A percentile compares a stretch with the other conserved stretches of the same genome.
These are phyloP conservation scores for Drosophila tanythrix DNA, from an alignment of 2,888 invertebrate species.

Conservation along the genomic window DNA sequence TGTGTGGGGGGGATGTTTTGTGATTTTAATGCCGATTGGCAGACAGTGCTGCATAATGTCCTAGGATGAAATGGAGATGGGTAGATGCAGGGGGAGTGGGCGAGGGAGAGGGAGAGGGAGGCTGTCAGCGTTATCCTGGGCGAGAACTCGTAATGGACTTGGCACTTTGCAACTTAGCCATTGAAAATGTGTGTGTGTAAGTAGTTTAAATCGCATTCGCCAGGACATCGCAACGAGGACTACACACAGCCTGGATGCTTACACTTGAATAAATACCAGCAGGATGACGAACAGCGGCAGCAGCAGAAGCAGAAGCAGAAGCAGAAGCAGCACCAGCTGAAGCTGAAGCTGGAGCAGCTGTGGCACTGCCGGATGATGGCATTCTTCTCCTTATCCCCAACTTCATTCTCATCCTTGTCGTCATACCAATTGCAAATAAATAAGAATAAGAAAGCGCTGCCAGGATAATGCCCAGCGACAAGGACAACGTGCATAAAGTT, in stretches of 20 bases:
- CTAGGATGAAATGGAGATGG: slow-evolving; percentile 3
- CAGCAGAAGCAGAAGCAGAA: slow-evolving; percentile 6
- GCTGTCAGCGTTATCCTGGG: slow-evolving; percentile 66
- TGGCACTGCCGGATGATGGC: slow-evolving; percentile 51
- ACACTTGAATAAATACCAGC: slow-evolving; percentile 77
- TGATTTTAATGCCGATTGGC: slow-evolving; percentile 79
- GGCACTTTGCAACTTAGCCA: slow-evolving; percentile 78
- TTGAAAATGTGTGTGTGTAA: slow-evolving; percentile 80
- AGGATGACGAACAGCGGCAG: slow-evolving; percentile 27
- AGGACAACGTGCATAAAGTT: slow-evolving; percentile 61
- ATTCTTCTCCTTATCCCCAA: background rate
- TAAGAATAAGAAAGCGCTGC: slow-evolving; percentile 74
- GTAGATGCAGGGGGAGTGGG: background rate
- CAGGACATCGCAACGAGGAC: slow-evolving; percentile 25
- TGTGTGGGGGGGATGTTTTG: slow-evolving; percentile 58
- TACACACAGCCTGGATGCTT: slow-evolving; percentile 61
- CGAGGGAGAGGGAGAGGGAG: slow-evolving; percentile 15
- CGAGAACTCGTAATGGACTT: slow-evolving; percentile 70
- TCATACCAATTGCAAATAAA: slow-evolving; percentile 79
- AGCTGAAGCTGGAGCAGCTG: slow-evolving; percentile 3
- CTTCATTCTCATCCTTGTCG: slow-evolving; percentile 22
- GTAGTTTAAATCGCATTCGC: slow-evolving; percentile 79
- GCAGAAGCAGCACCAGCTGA: slow-evolving; percentile 2
- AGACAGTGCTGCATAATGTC: slow-evolving; percentile 51
- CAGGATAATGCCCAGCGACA: slow-evolving; percentile 60